Conservation (phyloP, 53 echinoderm and acorn worm genomes). For the Holothuria scabra region DNA sequence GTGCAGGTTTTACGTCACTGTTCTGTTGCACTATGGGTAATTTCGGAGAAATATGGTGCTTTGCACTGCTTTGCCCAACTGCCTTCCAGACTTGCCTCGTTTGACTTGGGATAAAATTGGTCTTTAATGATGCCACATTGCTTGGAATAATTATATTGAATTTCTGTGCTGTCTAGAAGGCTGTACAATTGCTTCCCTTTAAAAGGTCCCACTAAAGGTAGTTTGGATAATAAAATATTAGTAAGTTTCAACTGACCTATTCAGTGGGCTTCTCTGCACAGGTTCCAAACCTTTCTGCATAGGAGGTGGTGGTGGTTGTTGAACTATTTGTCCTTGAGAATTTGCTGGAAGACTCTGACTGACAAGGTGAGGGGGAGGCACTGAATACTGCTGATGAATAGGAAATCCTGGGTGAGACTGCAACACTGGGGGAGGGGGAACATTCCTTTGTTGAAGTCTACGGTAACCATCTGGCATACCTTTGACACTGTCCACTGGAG, state of each 20-base stretch:
- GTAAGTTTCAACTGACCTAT: background rate
- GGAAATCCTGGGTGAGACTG: constrained; percentile 59
- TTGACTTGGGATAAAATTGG: no score
- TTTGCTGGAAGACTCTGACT: constrained; percentile 65
- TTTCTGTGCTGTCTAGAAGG: no score
- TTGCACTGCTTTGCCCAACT: no score
- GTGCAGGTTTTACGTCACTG: no score
- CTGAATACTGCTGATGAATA: constrained; percentile 55
- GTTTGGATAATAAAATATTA: no score
- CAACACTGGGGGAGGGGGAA: constrained; percentile 25
- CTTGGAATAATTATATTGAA: no score
- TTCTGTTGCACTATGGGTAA: no score
- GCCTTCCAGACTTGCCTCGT: no score
- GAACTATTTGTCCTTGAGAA: constrained; percentile 37
- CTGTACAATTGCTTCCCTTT: no score
- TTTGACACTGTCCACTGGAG: constrained; percentile 91
- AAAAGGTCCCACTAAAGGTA: no score
- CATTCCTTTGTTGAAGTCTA: constrained; percentile 34
- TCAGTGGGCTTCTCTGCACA: background rate
- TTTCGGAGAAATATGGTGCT: no score
- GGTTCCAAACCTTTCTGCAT: constrained; percentile 18
- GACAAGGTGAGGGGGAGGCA: constrained; percentile 50
- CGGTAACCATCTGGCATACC: constrained; percentile 92
- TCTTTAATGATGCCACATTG: no score
- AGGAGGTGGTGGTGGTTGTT: constrained; percentile 23